Base-by-base conservation (phyloP, 1,140 invertebrate species). In the Pteromalus puparum region DNA sequence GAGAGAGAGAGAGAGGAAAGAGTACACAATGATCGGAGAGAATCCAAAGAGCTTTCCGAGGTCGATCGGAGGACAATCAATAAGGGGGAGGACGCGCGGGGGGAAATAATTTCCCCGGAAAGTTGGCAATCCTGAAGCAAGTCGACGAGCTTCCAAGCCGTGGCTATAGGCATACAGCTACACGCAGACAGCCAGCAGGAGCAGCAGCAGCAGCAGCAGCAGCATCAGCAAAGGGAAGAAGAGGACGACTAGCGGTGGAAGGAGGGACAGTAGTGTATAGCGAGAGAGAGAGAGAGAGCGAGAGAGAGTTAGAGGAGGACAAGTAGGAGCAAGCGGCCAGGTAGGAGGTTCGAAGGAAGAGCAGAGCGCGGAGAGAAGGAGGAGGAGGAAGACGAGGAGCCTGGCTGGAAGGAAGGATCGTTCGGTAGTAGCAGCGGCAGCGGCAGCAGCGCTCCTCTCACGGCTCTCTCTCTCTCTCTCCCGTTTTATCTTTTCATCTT, bases 401-500 rank as follows among this genome's bases (percentile, higher is more conserved):
- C 34, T 75, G 18, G 65, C 42, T 48, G 61, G 34, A 81, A 81
- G 53, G 65, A 81, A 72, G 72, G 72, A 67, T 79, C 48, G 46
- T 84, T 74, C 82, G 87, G 88, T 89, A 88, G 88, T 89, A 89
- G 88, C 88, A 88, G 85, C 74, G 82, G 72, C 84, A 86, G 83
- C 87, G 88, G 88, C 85, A 87, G 84, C 81, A 42, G 75, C 21
- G 81, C 26, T 61, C 81, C 53, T 81, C 80, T 84, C 46, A 86
- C 30, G 12, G 72, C 28, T 70, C 82, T 85, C 46, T 85, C 30
- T 82, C 42, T 84, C 68, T 85, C 83, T 85, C 68, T 73, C 72
- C 76, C 68, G 70, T 42, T 79, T 61, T 83, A 72, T 82, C 79
- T 85, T 84, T 87, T 82, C 70, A 74, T 75, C 34, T 3, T 65